Evolutionary conservation across 2,113 vertebrate genomes (phyloP).

Genomic region (Engystomops pustulosus): DNA sequence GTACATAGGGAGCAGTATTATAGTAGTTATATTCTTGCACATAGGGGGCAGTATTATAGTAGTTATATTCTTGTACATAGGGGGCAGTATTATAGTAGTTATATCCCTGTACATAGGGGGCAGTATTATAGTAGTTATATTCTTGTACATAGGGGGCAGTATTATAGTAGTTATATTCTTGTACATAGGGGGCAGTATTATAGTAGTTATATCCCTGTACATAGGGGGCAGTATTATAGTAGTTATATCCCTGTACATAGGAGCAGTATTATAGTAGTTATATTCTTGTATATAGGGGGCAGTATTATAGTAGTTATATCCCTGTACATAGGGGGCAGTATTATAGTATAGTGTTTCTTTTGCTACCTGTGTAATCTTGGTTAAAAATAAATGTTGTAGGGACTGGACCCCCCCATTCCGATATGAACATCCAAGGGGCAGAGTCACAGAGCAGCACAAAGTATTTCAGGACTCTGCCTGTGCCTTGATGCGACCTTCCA

Average conservation of each 20-base stretch:
- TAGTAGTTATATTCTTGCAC: conserved; percentile 15
- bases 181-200: background rate
- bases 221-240: conserved; percentile 17
- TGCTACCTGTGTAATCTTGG: too few relatives aligned
- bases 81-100: background rate
- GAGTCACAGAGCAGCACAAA: too few relatives aligned
- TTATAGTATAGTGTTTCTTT: too few relatives aligned
- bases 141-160: background rate
- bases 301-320: conserved; percentile 11
- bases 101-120: background rate
- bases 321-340: background rate
- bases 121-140: conserved; percentile 7
- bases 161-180: background rate
- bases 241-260: conserved; percentile 9
- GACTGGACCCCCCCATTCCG: too few relatives aligned
- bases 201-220: background rate
- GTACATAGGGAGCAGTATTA: conserved; percentile 5
- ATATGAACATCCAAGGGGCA: background rate
- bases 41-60: background rate
- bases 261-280: background rate
- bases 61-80: background rate
- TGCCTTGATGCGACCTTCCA: too few relatives aligned
- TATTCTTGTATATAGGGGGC: background rate
- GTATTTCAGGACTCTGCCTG: too few relatives aligned
- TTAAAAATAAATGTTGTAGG: too few relatives aligned